phyloP scores from a whole-genome alignment of 2,888 invertebrate genomes.

The Sacculina carcini region DNA sequence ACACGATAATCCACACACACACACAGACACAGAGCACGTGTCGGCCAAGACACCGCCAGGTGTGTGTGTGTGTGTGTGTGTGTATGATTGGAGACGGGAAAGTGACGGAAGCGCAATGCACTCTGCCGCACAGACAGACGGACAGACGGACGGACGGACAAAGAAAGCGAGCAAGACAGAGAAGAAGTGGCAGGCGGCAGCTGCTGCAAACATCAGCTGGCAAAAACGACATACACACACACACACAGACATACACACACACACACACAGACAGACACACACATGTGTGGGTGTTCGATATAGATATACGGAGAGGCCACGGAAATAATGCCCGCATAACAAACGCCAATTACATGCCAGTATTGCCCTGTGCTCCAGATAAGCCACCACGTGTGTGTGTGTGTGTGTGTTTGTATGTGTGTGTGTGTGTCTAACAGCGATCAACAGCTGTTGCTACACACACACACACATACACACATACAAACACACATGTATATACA shows the following conservation, averaged over 20 bases:
- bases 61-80: neutral
- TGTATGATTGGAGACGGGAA: neutral
- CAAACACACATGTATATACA: too few species aligned
- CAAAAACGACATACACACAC: neutral
- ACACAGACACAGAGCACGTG: neutral
- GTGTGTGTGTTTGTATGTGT: too few species aligned
- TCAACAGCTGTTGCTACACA: too few species aligned
- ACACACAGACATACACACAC: neutral
- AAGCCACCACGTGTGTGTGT: too few species aligned
- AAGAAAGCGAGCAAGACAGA: slow-evolving; percentile 10
- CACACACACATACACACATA: too few species aligned
- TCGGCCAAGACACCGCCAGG: neutral
- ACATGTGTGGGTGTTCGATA: too few species aligned
- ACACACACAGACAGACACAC: neutral
- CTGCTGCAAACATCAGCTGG: neutral
- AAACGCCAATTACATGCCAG: too few species aligned
- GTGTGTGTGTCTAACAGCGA: too few species aligned
- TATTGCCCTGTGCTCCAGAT: too few species aligned
- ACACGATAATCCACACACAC: neutral
- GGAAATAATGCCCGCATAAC: too few species aligned
- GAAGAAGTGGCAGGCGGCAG: neutral
- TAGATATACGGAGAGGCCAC: too few species aligned
- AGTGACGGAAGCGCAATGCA: neutral
- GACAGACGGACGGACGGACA: neutral
- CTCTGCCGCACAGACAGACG: neutral